Evolutionary conservation across 2,113 vertebrate genomes (phyloP).

Genomic region (Gopherus evgoodei): DNA sequence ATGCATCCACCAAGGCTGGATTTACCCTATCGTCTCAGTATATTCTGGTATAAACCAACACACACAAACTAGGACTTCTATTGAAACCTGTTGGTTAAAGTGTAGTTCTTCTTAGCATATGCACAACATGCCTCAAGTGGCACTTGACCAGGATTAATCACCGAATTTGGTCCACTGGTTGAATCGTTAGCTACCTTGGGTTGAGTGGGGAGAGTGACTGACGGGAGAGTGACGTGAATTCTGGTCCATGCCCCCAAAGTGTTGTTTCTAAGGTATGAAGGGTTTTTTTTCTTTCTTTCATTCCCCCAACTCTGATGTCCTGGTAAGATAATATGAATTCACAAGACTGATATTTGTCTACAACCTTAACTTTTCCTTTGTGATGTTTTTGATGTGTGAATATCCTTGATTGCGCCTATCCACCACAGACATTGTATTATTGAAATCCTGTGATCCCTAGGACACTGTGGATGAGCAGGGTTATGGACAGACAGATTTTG

Average conservation of each 20-base stretch:
- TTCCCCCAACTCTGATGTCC: not conserved
- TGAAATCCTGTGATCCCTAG: not conserved
- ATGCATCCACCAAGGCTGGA: not conserved
- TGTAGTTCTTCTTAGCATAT: not conserved
- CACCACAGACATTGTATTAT: not conserved
- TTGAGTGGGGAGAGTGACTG: too few relatives aligned
- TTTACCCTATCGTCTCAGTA: not conserved
- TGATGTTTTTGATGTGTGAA: not conserved
- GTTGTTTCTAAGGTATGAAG: not conserved
- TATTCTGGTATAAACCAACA: conserved; percentile 4
- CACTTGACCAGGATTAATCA: too few relatives aligned
- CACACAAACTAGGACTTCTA: not conserved
- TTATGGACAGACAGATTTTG: not conserved
- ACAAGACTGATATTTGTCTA: not conserved
- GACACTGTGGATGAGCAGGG: not conserved
- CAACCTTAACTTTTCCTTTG: not conserved
- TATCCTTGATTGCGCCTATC: not conserved
- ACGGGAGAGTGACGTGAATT: too few relatives aligned
- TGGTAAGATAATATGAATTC: not conserved
- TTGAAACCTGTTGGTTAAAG: not conserved
- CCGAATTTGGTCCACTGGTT: too few relatives aligned
- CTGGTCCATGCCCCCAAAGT: not conserved
- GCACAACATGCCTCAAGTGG: too few relatives aligned
- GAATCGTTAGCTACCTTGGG: too few relatives aligned
- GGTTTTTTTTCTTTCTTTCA: not conserved